Evolutionary conservation across 2,888 invertebrate genomes (phyloP).

Genomic region (Urechis unicinctus): DNA sequence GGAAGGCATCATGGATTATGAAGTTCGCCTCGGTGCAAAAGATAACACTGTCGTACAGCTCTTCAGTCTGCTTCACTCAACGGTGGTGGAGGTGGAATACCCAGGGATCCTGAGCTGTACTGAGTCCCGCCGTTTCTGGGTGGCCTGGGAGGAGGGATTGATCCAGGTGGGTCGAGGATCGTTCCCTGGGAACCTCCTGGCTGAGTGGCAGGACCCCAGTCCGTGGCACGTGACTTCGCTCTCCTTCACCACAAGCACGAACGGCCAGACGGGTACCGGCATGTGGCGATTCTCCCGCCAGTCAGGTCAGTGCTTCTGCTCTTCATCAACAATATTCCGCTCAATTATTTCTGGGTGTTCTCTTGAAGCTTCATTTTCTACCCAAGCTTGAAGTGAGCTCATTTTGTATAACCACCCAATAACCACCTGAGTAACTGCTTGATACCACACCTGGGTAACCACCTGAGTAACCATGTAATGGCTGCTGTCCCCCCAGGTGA

Average conservation of each 20-base stretch:
- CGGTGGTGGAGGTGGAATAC: background rate
- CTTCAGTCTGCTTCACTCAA: background rate
- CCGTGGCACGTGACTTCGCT: background rate
- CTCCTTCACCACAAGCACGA: background rate
- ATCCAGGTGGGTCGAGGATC: slow-evolving; percentile 6
- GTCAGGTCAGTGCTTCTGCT: background rate
- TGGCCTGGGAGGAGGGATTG: slow-evolving; percentile 4
- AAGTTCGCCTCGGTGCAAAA: slow-evolving; percentile 4
- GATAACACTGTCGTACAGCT: background rate
- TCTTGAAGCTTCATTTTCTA: too few species aligned
- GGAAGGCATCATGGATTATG: background rate
- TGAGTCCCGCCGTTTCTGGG: slow-evolving; percentile 7
- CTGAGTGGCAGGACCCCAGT: slow-evolving; percentile 1
- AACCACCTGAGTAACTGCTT: too few species aligned
- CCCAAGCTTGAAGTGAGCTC: too few species aligned
- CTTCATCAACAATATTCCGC: too few species aligned
- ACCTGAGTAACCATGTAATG: too few species aligned
- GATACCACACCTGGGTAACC: too few species aligned
- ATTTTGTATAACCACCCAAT: too few species aligned
- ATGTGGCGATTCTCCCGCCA: slow-evolving; percentile 1
- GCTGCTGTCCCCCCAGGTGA: background rate
- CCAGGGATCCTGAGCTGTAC: slow-evolving; percentile 5
- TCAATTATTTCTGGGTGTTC: too few species aligned
- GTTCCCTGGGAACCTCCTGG: background rate
- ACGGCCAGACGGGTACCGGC: background rate